Base-by-base conservation (phyloP, 2,888 invertebrate species). In the Eulithis prunata region DNA sequence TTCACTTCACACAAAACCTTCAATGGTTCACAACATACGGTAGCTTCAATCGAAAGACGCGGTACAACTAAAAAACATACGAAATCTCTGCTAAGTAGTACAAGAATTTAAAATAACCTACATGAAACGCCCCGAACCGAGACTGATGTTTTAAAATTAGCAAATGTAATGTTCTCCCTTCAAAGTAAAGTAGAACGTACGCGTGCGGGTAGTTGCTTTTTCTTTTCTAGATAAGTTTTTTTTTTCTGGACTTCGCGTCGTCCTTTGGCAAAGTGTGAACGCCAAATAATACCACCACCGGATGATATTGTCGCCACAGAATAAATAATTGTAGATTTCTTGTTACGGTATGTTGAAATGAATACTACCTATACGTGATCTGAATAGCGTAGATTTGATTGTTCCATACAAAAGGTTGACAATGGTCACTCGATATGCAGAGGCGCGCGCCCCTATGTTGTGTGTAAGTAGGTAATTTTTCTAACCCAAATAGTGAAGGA, bases 301-400 rank as follows among this genome's bases (percentile, higher is more conserved):
- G 78, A 74, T 77, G 75, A 79, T 84, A 84, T 85, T 88, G 89
- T 87, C 79, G 79, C 90, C 91, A 86, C 89, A 89, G 68, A 58
- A 55, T 68, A 68, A 61, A 63, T 57, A 36, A 54, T 64, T 63
- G 67, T 61, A 53, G 36, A 52, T 51, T 89, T 86, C 79, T 87
- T 87, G 78, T 85, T 91, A 91, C 92, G 91, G 91, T 93, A 90
- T 86, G 91, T 89, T 87, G 91, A 89, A 91, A 88, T 85, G 86
- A 89, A 93, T 91, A 91, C 92, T 41, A 11, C 41, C 41, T 79
- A 74, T 74, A 82, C 91, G 91, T 91, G 90, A 86, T 86, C 75
- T 73, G 91, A 91, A 91, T 92, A 77, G 76, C 80, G 78, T 83
- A 82, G 78, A 81, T 85, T 85, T 82, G 84, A 85, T 85, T 85